phyloP scores from a whole-genome alignment of 2,797 vertebrate genomes.

The Myoxocephalus aenaeus region DNA sequence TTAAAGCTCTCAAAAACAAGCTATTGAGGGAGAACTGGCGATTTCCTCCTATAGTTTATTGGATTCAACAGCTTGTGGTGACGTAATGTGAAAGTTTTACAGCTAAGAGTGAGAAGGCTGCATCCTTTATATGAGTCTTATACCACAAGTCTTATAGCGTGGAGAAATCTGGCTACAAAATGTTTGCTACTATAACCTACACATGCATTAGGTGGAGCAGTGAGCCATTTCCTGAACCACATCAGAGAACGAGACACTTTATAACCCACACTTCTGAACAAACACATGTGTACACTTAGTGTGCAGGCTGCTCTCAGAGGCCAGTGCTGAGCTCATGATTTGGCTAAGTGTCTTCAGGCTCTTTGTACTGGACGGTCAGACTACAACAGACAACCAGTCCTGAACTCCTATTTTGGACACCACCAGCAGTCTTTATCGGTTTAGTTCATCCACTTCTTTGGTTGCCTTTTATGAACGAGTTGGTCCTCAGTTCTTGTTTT shows the following conservation, averaged over 20 bases:
- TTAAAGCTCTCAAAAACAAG: conserved; percentile 15
- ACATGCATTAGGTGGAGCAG: conserved; percentile 65
- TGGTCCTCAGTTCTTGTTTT: conserved; percentile 38
- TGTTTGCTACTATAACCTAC: conserved; percentile 74
- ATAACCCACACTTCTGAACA: conserved; percentile 71
- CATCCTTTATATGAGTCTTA: conserved; percentile 52
- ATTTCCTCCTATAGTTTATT: conserved; percentile 24
- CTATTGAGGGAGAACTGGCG: conserved; percentile 14
- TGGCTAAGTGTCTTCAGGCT: conserved; percentile 76
- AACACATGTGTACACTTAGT: conserved; percentile 79
- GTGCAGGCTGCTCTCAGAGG: conserved; percentile 60
- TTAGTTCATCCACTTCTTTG: conserved; percentile 54
- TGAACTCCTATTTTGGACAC: conserved; percentile 60
- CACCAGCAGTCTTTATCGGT: conserved; percentile 36
- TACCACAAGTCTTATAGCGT: conserved; percentile 37
- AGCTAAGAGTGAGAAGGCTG: conserved; percentile 40
- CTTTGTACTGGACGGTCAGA: conserved; percentile 66
- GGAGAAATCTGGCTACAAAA: conserved; percentile 69
- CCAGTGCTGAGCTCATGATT: conserved; percentile 82
- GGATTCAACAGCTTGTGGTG: conserved; percentile 39
- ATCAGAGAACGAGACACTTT: conserved; percentile 78
- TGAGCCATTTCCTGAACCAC: conserved; percentile 79
- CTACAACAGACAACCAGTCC: conserved; percentile 43
- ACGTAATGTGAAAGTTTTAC: conserved; percentile 47
- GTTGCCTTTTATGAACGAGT: conserved; percentile 36